Conservation (phyloP, 2,113 vertebrate species). For the Myrmecobius fasciatus region DNA sequence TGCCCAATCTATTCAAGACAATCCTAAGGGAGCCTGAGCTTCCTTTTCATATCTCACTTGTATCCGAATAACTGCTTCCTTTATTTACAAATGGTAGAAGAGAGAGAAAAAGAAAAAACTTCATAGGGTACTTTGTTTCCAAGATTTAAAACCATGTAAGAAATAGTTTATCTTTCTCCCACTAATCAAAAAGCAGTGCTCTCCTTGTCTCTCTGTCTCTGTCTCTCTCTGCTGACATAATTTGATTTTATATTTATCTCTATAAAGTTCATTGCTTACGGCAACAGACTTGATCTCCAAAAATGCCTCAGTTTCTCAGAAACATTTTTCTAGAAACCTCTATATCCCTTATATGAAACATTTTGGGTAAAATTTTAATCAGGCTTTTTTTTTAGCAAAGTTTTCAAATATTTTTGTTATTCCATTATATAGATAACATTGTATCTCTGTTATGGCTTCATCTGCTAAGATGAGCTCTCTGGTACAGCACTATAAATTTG, state of each 20-base stretch:
- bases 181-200: neutral
- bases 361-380: slow-evolving; percentile 30
- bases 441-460: neutral
- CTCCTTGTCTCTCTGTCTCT: neutral
- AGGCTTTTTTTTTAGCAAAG: neutral
- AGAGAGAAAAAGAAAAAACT: neutral
- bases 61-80: neutral
- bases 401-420: neutral
- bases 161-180: neutral
- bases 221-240: neutral
- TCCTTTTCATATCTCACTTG: neutral
- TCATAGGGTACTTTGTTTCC: neutral
- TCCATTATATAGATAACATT: neutral
- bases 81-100: neutral
- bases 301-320: neutral
- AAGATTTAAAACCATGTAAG: neutral
- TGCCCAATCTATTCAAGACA: neutral
- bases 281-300: neutral
- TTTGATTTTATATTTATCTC: neutral
- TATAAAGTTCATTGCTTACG: neutral
- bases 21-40: neutral
- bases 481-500: neutral
- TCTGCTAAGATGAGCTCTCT: neutral
- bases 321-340: neutral
- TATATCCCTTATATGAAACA: slow-evolving; percentile 13